Evolutionary conservation across 2,888 invertebrate species (phyloP).

Genomic region (Volucella zonaria): DNA sequence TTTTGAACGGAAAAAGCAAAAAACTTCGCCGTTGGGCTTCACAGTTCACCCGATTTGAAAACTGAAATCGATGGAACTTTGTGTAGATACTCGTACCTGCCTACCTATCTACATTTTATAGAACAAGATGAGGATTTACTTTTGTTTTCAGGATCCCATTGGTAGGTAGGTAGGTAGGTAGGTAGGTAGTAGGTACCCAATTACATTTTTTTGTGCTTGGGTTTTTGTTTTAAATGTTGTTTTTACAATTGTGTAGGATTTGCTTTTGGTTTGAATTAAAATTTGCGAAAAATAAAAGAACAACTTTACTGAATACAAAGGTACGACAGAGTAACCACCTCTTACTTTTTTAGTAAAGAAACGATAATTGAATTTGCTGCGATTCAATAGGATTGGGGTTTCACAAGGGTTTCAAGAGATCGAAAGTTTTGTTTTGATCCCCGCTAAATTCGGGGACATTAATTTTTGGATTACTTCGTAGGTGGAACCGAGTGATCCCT

Average conservation of each 20-base stretch:
- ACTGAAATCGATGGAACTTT: constrained; percentile 51
- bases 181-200: not conserved
- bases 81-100: not conserved
- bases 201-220: not conserved
- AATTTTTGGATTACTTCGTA: too few relatives aligned
- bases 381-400: too few relatives aligned
- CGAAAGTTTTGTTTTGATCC: too few relatives aligned
- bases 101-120: too few relatives aligned
- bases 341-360: too few relatives aligned
- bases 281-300: too few relatives aligned
- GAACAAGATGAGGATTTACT: not conserved
- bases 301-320: too few relatives aligned
- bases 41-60: constrained; percentile 48
- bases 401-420: too few relatives aligned
- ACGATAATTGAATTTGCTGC: too few relatives aligned
- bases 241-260: not conserved
- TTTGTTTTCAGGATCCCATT: constrained; percentile 7
- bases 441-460: too few relatives aligned
- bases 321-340: too few relatives aligned
- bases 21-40: constrained; percentile 60
- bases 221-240: not conserved
- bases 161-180: constrained; percentile 9
- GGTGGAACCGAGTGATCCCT: too few relatives aligned
- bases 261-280: not conserved
- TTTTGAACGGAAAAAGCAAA: constrained; percentile 47